A percentile compares a stretch with the other conserved stretches of the same genome.
Evolutionary conservation across 2,888 invertebrate genomes (phyloP).

Genomic region (Dascillus cervinus): DNA sequence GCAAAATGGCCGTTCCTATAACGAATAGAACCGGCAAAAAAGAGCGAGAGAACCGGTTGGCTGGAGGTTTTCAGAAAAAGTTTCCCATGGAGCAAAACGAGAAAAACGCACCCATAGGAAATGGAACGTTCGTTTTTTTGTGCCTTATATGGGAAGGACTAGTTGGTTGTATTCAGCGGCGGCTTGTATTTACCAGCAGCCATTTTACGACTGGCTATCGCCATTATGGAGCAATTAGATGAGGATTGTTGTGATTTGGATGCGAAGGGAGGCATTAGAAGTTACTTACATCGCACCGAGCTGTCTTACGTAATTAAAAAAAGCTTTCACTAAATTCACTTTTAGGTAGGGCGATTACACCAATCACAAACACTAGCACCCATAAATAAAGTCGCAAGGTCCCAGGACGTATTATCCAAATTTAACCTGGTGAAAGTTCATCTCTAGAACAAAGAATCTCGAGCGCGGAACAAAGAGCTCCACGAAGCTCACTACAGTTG

Average conservation of each 20-base stretch:
- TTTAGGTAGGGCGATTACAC: slow-evolving; percentile 5
- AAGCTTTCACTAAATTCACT: slow-evolving; percentile 9
- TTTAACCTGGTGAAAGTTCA: slow-evolving; percentile 6
- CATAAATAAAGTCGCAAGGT: slow-evolving; percentile 8
- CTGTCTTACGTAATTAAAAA: slow-evolving; percentile 3
- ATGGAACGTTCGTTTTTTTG: slow-evolving; percentile 17
- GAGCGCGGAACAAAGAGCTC: slow-evolving; percentile 28
- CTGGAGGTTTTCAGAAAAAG: slow-evolving; percentile 11
- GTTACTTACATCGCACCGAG: slow-evolving; percentile 6
- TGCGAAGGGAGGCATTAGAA: not conserved
- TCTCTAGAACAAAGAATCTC: slow-evolving; percentile 19
- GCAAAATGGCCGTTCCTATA: slow-evolving; percentile 12
- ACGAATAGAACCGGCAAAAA: slow-evolving; percentile 14
- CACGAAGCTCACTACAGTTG: slow-evolving; percentile 23
- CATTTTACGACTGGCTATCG: not conserved
- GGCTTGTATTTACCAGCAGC: slow-evolving; percentile 1
- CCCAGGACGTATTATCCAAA: no score
- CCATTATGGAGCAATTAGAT: not conserved
- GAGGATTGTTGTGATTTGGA: not conserved
- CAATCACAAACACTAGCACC: slow-evolving; percentile 12
- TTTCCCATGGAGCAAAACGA: slow-evolving; percentile 11
- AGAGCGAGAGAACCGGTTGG: slow-evolving; percentile 16
- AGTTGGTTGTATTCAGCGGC: slow-evolving; percentile 3
- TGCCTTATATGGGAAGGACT: slow-evolving; percentile 7
- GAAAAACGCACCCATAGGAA: slow-evolving; percentile 16